Conservation (phyloP, 2,113 vertebrate genomes). For the Puntigrus tetrazona region DNA sequence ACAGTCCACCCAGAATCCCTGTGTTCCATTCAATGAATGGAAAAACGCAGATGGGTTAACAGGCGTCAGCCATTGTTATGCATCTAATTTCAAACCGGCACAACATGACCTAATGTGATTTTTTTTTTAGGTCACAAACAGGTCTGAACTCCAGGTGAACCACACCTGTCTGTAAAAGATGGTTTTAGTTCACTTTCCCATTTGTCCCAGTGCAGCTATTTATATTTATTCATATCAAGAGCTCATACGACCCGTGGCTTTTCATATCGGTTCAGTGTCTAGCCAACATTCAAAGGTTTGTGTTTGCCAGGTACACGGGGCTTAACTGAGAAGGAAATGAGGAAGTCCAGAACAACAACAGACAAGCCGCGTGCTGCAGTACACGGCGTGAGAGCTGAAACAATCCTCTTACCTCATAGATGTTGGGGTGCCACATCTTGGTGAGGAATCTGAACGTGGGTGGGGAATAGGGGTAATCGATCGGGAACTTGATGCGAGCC, state of each 20-base stretch:
- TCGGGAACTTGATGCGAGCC: slow-evolving; percentile 95
- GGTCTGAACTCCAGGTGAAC: slow-evolving; percentile 4
- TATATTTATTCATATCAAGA: background rate
- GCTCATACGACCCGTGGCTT: background rate
- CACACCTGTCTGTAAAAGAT: background rate
- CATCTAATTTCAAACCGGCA: background rate
- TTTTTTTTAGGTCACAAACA: background rate
- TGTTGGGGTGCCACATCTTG: slow-evolving; percentile 99
- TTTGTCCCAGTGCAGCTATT: background rate
- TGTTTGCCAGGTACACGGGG: background rate
- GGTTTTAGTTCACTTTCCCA: background rate
- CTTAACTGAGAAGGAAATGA: background rate
- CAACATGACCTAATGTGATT: background rate
- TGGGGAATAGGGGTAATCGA: slow-evolving; percentile 96
- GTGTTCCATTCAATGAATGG: too few relatives aligned
- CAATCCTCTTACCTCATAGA: slow-evolving; percentile 85
- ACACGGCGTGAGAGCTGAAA: background rate
- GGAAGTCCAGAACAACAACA: background rate
- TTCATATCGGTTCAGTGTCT: background rate
- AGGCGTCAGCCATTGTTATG: background rate
- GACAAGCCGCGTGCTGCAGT: background rate
- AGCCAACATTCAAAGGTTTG: background rate
- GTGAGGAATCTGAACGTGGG: slow-evolving; percentile 96
- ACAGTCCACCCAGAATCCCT: background rate
- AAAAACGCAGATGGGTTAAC: background rate